phyloP scores from a whole-genome alignment of 1,140 invertebrate genomes.

The Bombus polaris region DNA sequence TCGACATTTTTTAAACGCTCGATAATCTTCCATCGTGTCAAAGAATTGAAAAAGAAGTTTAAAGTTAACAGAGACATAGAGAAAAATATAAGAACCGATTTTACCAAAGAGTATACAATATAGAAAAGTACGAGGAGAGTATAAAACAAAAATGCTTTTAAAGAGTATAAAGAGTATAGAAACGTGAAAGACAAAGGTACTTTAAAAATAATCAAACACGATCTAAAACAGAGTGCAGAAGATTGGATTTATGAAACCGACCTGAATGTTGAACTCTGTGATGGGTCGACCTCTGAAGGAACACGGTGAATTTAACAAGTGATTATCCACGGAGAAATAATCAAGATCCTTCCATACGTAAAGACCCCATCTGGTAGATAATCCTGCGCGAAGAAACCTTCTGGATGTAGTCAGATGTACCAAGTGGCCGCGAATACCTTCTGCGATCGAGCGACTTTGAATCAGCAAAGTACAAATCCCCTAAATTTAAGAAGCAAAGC shows the following conservation, averaged over 20 bases:
- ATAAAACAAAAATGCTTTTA: background rate
- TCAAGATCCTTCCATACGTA: conserved; percentile 81
- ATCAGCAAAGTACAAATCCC: conserved; percentile 78
- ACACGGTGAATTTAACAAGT: conserved; percentile 85
- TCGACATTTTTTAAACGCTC: too few species aligned
- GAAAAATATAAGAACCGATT: background rate
- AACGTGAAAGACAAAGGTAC: background rate
- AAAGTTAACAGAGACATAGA: background rate
- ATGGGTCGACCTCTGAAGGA: conserved; percentile 87
- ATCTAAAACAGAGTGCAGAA: background rate
- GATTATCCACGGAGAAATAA: conserved; percentile 88
- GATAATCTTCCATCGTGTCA: too few species aligned
- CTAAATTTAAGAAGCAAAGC: conserved; percentile 52
- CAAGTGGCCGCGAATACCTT: conserved; percentile 72
- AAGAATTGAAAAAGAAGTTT: too few species aligned
- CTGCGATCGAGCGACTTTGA: conserved; percentile 71
- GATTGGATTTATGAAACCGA: conserved; percentile 63
- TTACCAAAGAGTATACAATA: background rate
- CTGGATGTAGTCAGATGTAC: conserved; percentile 69
- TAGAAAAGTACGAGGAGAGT: too few species aligned
- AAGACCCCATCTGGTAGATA: conserved; percentile 80
- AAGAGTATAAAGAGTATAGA: background rate
- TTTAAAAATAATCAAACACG: background rate
- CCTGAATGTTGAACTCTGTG: conserved; percentile 89
- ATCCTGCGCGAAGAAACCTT: conserved; percentile 76